Evolutionary conservation across 1,140 invertebrate genomes (phyloP).

Genomic region (Brachionus rotundiformis): DNA sequence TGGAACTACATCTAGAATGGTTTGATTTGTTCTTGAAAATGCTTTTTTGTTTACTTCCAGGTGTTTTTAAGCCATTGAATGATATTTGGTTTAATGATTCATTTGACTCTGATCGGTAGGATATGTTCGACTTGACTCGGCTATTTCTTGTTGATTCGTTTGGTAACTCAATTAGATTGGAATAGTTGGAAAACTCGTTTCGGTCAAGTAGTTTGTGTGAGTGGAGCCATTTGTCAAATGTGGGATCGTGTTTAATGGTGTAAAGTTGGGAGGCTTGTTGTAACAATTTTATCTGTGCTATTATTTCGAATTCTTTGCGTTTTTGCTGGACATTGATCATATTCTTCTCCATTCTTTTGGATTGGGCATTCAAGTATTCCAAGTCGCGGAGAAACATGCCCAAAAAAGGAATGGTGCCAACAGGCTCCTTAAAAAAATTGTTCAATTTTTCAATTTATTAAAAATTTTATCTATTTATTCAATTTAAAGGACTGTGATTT

Average conservation of each 20-base stretch:
- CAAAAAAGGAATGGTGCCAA: slow-evolving; percentile 95
- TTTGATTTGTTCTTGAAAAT: slow-evolving; percentile 6
- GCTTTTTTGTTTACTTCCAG: not conserved
- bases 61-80: not conserved
- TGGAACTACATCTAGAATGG: slow-evolving; percentile 33
- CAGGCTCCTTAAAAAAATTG: not conserved
- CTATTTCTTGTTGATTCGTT: not conserved
- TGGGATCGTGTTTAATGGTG: slow-evolving; percentile 76
- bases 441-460: not conserved
- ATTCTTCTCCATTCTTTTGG: slow-evolving; percentile 71
- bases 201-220: slow-evolving; percentile 84
- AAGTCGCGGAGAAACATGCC: slow-evolving; percentile 97
- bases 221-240: slow-evolving; percentile 89
- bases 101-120: slow-evolving; percentile 18
- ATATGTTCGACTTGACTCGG: not conserved
- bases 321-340: slow-evolving; percentile 98
- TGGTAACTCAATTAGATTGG: not conserved
- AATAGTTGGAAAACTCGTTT: slow-evolving; percentile 70
- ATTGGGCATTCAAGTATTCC: slow-evolving; percentile 96
- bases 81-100: slow-evolving; percentile 31
- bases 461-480: not conserved
- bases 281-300: slow-evolving; percentile 90
- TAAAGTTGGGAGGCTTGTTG: slow-evolving; percentile 93
- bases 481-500: not conserved
- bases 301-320: slow-evolving; percentile 95